Evolutionary conservation across 2,888 invertebrate species (phyloP).

Genomic region (Apotomis capreana): DNA sequence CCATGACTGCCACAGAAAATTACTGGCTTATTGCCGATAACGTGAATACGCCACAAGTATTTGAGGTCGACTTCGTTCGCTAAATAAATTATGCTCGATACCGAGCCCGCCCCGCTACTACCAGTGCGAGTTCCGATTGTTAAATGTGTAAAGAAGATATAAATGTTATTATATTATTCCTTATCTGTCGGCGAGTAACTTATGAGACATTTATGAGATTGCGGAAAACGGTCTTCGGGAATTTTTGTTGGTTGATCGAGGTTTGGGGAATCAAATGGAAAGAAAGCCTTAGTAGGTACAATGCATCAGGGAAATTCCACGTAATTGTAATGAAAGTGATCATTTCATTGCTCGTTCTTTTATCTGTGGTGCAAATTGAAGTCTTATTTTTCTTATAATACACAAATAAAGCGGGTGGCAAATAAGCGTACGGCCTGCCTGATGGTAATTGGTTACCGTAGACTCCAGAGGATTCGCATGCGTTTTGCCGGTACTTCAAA

Average conservation of each 20-base stretch:
- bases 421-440: too few relatives aligned
- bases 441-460: too few relatives aligned
- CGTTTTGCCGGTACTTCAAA: too few relatives aligned
- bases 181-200: slow-evolving; percentile 10
- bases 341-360: too few relatives aligned
- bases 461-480: too few relatives aligned
- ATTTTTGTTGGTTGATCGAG: not conserved
- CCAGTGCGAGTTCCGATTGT: slow-evolving; percentile 7
- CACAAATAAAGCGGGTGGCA: too few relatives aligned
- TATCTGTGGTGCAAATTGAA: too few relatives aligned
- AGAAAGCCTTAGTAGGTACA: too few relatives aligned
- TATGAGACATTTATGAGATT: slow-evolving; percentile 8
- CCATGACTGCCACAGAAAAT: too few relatives aligned
- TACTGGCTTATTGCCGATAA: slow-evolving; percentile 45
- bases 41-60: slow-evolving; percentile 44
- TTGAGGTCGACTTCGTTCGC: slow-evolving; percentile 25
- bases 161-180: slow-evolving; percentile 6
- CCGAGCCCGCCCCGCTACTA: slow-evolving; percentile 38
- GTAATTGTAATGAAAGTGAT: too few relatives aligned
- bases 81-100: slow-evolving; percentile 44
- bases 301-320: too few relatives aligned
- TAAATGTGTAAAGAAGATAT: slow-evolving; percentile 22
- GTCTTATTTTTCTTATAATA: too few relatives aligned
- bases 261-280: not conserved
- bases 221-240: not conserved